phyloP scores from a whole-genome alignment of 2,888 invertebrate species.

The Watsonalla cultraria region DNA sequence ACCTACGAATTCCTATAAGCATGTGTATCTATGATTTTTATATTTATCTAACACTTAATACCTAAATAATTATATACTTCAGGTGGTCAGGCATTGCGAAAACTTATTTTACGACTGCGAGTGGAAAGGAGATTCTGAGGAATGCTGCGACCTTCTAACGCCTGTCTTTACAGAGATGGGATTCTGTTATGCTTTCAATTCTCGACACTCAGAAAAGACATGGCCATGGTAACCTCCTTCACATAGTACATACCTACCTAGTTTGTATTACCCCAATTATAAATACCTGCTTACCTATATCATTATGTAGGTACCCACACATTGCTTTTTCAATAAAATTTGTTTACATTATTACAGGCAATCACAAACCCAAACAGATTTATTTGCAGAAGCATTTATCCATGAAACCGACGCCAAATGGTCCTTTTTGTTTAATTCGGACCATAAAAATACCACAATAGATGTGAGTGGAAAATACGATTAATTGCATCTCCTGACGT shows the following conservation, averaged over 20 bases:
- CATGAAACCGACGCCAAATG: slow-evolving; percentile 83
- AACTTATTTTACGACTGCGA: slow-evolving; percentile 80
- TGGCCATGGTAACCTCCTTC: slow-evolving; percentile 71
- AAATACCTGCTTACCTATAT: no score
- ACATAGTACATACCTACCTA: no score
- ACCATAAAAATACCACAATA: slow-evolving; percentile 61
- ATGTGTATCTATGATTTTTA: no score
- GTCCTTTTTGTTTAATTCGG: slow-evolving; percentile 78
- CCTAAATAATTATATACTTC: slow-evolving; percentile 2
- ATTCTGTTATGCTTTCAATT: slow-evolving; percentile 86
- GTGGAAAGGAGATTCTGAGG: slow-evolving; percentile 82
- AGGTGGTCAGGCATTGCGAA: slow-evolving; percentile 81
- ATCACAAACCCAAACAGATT: slow-evolving; percentile 52
- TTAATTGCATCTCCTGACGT: no score
- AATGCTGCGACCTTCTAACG: slow-evolving; percentile 82
- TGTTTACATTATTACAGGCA: slow-evolving; percentile 45
- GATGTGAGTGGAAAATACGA: slow-evolving; percentile 45
- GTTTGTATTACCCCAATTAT: no score
- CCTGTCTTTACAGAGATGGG: slow-evolving; percentile 88
- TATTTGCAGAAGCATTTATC: slow-evolving; percentile 74
- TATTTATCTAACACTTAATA: not conserved
- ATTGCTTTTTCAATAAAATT: not conserved
- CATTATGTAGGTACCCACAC: no score
- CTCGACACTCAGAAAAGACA: slow-evolving; percentile 74
- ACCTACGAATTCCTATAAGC: no score